Percentiles rank a stretch among this genome's conserved stretches.
Evolutionary conservation across 1,140 invertebrate species (phyloP).

Genomic region (Eumaeus atala): DNA sequence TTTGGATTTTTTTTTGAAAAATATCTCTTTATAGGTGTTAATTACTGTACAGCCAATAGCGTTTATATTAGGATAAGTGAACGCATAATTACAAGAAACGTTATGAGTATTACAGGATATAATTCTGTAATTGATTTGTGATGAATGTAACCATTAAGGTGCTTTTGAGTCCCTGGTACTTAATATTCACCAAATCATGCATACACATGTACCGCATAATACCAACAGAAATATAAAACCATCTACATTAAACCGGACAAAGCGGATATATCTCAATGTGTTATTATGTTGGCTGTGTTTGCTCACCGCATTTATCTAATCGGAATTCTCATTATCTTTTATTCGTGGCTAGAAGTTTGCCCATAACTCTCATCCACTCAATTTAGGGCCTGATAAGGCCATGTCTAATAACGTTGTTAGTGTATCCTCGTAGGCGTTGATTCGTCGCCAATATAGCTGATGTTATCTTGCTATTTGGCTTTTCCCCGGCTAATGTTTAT

Average conservation of each 20-base stretch:
- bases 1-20: no score
- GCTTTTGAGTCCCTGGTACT: no score
- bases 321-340: constrained; percentile 64
- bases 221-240: not conserved
- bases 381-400: constrained; percentile 67
- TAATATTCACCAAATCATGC: no score
- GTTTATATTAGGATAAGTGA: no score
- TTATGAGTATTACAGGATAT: no score
- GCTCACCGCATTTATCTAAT: constrained; percentile 58
- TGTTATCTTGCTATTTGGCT: constrained; percentile 50
- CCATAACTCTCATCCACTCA: constrained; percentile 65
- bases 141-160: no score
- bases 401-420: constrained; percentile 53
- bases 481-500: constrained; percentile 23
- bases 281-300: constrained; percentile 18
- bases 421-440: constrained; percentile 50
- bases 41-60: no score
- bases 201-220: no score
- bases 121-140: no score
- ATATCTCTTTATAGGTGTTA: no score
- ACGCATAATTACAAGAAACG: no score
- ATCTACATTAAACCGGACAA: not conserved
- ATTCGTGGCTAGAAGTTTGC: constrained; percentile 56
- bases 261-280: constrained; percentile 4
- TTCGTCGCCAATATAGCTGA: constrained; percentile 42